Evolutionary conservation across 1,140 invertebrate genomes (phyloP), one percentile per base, ranked within the genome.

Genomic region (Megalopta genalis): DNA sequence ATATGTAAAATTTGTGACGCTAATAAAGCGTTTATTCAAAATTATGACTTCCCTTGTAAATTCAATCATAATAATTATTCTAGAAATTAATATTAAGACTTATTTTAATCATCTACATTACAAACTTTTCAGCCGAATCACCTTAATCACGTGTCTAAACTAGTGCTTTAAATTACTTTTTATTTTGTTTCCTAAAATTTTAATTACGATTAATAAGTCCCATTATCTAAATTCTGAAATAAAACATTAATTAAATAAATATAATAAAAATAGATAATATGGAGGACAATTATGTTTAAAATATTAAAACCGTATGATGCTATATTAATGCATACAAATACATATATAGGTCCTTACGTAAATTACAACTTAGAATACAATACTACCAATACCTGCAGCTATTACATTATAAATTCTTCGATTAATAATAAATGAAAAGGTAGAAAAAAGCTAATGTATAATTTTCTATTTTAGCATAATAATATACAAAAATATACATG

Each of bases 151-250:
- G 25, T 70, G 32, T 18, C 54, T 32, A 60, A 49, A 32, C 16
- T 80, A 76, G n/a, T 63, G 32, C 23, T 80, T 80, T 69, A 63
- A 52, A 76, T 49, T 62, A 42, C 7, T n/a, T 64, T 67, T 68
- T 10, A 42, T 39, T 16, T 65, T 23, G 39, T 5, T 60, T 27
- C 25, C 25, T 14, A 60, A 65, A 23, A 25, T 80, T 66, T 46
- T 59, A 67, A 60, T 32, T 68, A 69, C 1, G 8, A n/a, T 16
- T n/a, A n/a, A 46, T 25, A 39, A 4, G 23, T 67, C 39, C 25
- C 25, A 57, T 16, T 66, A 16, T 68, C 59, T 60, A 57, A 54
- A 27, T 66, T 21, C 16, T 8, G 54, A 66, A 75, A 23, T n/a
- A 64, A 54, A 39, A 65, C 23, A 18, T 39, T 39, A 64, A 52